These are phyloP conservation scores for Blastobasis adustella DNA, from an alignment of 2,888 invertebrate species.

Conservation along the genomic window DNA sequence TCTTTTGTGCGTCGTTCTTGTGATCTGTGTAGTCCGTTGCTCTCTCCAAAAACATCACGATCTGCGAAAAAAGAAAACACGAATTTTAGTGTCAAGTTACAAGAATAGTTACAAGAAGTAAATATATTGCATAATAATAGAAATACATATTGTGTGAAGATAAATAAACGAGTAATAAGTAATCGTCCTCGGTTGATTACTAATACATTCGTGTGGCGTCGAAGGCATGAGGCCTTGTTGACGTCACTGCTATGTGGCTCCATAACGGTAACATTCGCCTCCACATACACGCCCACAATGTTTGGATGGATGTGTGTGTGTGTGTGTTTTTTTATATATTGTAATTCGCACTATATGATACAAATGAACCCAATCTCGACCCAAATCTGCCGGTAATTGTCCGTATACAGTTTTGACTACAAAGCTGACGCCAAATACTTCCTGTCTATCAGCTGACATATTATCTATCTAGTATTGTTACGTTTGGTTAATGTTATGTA, in stretches of 20 bases:
- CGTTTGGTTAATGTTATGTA: too few relatives aligned
- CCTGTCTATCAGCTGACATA: constrained; percentile 18
- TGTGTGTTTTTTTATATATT: constrained; percentile 34
- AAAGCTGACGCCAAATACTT: constrained; percentile 22
- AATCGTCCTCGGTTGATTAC: constrained; percentile 47
- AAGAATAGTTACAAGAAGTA: not conserved
- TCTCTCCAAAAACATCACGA: constrained; percentile 69
- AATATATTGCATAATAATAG: not conserved
- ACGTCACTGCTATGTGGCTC: constrained; percentile 74
- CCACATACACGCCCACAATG: constrained; percentile 45
- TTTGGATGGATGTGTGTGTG: constrained; percentile 18
- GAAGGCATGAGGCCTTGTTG: constrained; percentile 63
- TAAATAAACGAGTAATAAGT: constrained; percentile 29
- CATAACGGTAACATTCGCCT: constrained; percentile 72
- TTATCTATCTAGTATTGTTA: too few relatives aligned
- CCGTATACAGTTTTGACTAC: constrained; percentile 23
- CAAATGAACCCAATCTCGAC: constrained; percentile 57
- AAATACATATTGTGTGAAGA: not conserved
- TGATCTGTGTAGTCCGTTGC: constrained; percentile 35
- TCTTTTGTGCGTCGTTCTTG: constrained; percentile 60
- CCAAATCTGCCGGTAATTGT: constrained; percentile 44
- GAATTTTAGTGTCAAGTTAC: not conserved
- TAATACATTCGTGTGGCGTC: constrained; percentile 63
- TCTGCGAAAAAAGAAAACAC: constrained; percentile 51
- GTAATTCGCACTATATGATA: constrained; percentile 50